Evolutionary conservation across 2,113 vertebrate species (phyloP), one percentile per base, ranked within the genome.

Genomic region (Mus pahari): DNA sequence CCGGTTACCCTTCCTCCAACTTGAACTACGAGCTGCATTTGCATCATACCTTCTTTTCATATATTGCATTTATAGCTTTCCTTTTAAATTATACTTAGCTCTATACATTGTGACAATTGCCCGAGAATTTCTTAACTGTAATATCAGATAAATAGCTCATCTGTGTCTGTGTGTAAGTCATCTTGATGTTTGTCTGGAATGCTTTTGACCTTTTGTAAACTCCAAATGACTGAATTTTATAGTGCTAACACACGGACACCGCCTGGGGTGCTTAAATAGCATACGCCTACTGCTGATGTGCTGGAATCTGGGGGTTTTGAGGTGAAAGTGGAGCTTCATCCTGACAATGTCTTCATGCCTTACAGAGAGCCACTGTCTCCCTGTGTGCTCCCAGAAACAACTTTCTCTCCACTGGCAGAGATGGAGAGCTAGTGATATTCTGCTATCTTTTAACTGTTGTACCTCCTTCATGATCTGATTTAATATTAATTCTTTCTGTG

Each of bases 401-500:
- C 10, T 94, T 45, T 48, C 26, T 64, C 5, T 88, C n/a, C 31
- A 91, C 0, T 4, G 13, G 6, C 1, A 10, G 45, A 82, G 16
- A 89, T 0, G 9, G 7, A 48, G 1, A 81, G 26, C 1, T 2
- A 31, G 6, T 39, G 42, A 86, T 19, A 36, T 71, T 75, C 70
- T 17, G 8, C 8, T 60, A 7, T 93, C 20, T 62, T 42, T 50
- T 87, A 42, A 42, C 22, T 78, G 6, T 13, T 55, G 1, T 1
- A 22, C 7, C 16, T 39, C 6, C 22, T 14, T 45, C 31, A 70
- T 60, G 9, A 19, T 11, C 10, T 53, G 17, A 58, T 39, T 94
- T 90, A 89, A 64, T 39, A 14, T 75, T 82, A 86, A 42, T 79
- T 70, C 68, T 5, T 87, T 77, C n/a, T 82, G 58, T n/a, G 86